Evolutionary conservation across 2,113 vertebrate species (phyloP), one percentile per base, ranked within the genome.

Genomic region (Aix galericulata): DNA sequence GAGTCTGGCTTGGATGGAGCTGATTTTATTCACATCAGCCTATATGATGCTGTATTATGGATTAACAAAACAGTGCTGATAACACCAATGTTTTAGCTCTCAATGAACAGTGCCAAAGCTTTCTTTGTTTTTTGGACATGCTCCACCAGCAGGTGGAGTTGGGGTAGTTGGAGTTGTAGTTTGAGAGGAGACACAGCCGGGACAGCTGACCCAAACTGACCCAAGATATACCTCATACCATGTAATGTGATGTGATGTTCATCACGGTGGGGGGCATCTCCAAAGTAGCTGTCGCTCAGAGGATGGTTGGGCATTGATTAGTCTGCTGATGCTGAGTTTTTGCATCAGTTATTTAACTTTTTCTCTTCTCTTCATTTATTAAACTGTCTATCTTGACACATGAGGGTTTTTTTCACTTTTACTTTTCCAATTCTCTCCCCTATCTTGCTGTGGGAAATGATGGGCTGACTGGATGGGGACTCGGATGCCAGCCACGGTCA

Each of bases 281-380:
- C 38, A 31, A 56, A 52, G 26, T 21, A 36, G 32, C 26, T 5
- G 4, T 7, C 72, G 26, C 31, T 79, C 4, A 2, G 46, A 76
- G 29, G 46, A 40, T 12, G 3, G 18, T 8, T 31, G 3, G 31
- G 14, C 10, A 32, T 34, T 0, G 0, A 32, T 34, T 0, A 0
- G 14, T 38, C 75, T 87, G 38, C 53, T 58, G 34, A 16, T 42
- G 18, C 26, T 44, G 29, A 76, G 26, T 26, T 79, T 86, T 67
- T 86, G 20, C 29, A 59, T 11, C 17, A 20, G 27, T 55, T 60
- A 29, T 58, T 72, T 29, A 3, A 7, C 50, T 23, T 27, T 50
- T 3, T 32, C 31, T 6, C 3, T 27, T 22, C 58, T 6, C 2
- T 23, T 7, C 11, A 17, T 9, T 77, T 36, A 46, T 17, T 60